Conservation (phyloP, 2,888 invertebrate genomes). For the Mellilla xanthometata region DNA sequence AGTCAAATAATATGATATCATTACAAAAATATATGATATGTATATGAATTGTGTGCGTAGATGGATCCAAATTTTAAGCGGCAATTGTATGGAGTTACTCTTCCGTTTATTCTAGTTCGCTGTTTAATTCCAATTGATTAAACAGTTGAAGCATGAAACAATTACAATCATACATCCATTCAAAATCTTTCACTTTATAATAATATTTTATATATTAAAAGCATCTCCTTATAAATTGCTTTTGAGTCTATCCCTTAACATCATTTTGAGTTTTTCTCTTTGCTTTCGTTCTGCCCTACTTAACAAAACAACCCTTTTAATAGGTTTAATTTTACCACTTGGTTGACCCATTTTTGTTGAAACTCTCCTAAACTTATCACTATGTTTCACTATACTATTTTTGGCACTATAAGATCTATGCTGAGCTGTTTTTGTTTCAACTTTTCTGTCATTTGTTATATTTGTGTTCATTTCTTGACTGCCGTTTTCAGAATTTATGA, state of each 20-base stretch:
- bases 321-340: neutral
- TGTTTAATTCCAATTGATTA: too few relatives aligned
- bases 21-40: too few relatives aligned
- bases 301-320: conserved; percentile 9
- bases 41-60: too few relatives aligned
- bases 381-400: neutral
- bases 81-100: too few relatives aligned
- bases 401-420: neutral
- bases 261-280: conserved; percentile 5
- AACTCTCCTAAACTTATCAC: neutral
- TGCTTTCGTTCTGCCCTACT: conserved; percentile 5
- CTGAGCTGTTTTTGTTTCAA: neutral
- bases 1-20: too few relatives aligned
- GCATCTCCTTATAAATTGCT: neutral
- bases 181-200: too few relatives aligned
- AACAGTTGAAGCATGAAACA: too few relatives aligned
- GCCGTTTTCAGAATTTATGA: neutral
- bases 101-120: too few relatives aligned
- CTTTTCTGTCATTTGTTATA: neutral
- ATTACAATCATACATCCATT: too few relatives aligned
- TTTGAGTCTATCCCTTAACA: conserved; percentile 1
- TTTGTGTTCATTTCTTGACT: neutral
- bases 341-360: neutral
- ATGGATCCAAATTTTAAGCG: too few relatives aligned
- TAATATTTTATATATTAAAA: neutral